A percentile compares a stretch with the other conserved stretches of the same genome.
Conservation (phyloP, 2,797 vertebrate species). For the Dipus sagitta region DNA sequence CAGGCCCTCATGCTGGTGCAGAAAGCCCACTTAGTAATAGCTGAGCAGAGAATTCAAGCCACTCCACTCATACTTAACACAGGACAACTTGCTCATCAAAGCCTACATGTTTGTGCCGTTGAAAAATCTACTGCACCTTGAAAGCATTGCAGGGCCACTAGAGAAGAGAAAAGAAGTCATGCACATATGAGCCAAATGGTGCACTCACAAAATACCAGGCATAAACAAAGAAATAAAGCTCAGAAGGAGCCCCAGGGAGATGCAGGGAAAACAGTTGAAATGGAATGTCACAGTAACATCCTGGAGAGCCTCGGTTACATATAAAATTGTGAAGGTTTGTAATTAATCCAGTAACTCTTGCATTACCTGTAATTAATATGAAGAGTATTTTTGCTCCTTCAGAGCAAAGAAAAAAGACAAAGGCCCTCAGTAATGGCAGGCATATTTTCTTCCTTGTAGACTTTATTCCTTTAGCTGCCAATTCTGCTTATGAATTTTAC, state of each 20-base stretch:
- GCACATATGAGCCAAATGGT: neutral
- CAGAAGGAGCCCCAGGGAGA: neutral
- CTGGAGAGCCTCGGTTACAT: neutral
- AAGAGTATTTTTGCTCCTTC: neutral
- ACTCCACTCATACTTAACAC: neutral
- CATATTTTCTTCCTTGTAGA: conserved; percentile 44
- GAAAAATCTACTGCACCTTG: neutral
- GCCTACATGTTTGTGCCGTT: neutral
- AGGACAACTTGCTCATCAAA: neutral
- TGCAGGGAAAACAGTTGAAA: neutral
- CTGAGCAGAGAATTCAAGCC: too few relatives aligned
- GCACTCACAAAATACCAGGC: neutral
- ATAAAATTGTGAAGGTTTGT: neutral
- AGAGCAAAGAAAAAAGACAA: neutral
- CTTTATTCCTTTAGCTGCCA: conserved; percentile 66
- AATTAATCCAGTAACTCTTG: neutral
- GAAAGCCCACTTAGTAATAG: too few relatives aligned
- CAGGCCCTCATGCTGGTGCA: too few relatives aligned
- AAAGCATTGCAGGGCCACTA: neutral
- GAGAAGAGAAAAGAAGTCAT: neutral
- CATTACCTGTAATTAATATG: neutral
- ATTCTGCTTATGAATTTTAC: conserved; percentile 57
- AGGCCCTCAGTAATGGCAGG: neutral
- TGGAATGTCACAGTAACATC: neutral
- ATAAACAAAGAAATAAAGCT: neutral